Conservation (phyloP, 2,888 invertebrate genomes). For the Chrysodeixis includens region DNA sequence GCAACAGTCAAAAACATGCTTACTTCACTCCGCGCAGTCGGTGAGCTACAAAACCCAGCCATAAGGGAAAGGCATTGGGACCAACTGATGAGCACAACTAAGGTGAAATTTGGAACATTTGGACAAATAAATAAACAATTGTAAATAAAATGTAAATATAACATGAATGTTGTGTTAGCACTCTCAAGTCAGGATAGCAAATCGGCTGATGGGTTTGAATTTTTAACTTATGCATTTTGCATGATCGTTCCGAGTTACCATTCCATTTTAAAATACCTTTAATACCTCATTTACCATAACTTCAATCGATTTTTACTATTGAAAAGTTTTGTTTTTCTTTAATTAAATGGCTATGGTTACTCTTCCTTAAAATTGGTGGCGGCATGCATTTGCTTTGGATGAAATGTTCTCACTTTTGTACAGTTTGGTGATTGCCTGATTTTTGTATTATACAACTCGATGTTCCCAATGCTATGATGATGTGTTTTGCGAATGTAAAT, state of each 20-base stretch:
- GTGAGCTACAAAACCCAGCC: conserved; percentile 98
- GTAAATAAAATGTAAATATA: conserved; percentile 72
- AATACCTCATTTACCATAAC: neutral
- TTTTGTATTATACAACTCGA: conserved; percentile 66
- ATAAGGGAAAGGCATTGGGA: conserved; percentile 99
- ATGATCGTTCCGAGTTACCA: conserved; percentile 56
- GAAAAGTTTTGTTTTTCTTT: neutral
- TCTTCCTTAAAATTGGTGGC: conserved; percentile 41
- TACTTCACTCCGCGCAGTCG: conserved; percentile 97
- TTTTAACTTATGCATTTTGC: conserved; percentile 65
- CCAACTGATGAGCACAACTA: conserved; percentile 98
- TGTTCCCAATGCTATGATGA: conserved; percentile 52
- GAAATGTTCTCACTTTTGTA: conserved; percentile 54
- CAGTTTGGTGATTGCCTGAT: conserved; percentile 54
- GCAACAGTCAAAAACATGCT: conserved; percentile 98
- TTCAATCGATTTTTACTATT: neutral
- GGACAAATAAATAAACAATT: conserved; percentile 58
- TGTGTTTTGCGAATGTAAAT: conserved; percentile 82
- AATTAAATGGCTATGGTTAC: conserved; percentile 43
- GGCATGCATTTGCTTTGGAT: conserved; percentile 62
- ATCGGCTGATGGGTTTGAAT: conserved; percentile 61
- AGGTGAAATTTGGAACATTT: conserved; percentile 89
- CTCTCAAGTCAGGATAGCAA: conserved; percentile 51
- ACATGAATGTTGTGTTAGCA: conserved; percentile 64
- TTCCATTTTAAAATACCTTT: conserved; percentile 25